Evolutionary conservation across 1,140 invertebrate genomes (phyloP), one percentile per base, ranked within the genome.

Genomic region (Zaprionus taronus): DNA sequence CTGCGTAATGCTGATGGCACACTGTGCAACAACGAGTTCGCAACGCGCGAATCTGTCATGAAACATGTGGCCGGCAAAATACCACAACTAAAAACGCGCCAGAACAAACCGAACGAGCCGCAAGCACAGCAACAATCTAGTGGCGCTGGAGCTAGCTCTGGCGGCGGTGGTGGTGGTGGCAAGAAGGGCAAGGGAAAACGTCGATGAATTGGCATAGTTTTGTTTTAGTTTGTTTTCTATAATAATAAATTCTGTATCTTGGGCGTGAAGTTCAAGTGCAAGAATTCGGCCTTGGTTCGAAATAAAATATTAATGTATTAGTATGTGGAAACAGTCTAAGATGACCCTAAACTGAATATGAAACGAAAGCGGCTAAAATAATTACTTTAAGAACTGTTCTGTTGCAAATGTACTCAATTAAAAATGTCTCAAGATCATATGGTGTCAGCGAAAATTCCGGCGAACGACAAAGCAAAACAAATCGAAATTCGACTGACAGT

Each of bases 1-100:
- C 93, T 99, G 22, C 98, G 96, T 93, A 97, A 98, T 92, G 97
- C 99, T 89, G 97, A 99, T 94, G 98, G 98, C 1, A 94, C 95
- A 26, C 95, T 96, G 7, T 91, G 96, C 4, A 96, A 96, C 91
- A 91, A 95, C 1, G 94, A 97, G 60, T 98, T 97, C 93, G 94
- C 96, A 2, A 95, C 95, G 4, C 95, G 97, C 77, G 95, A 97
- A 81, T 95, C 96, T 61, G 79, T 99, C 1, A 94, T 98, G 93
- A 82, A 95, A 20, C 95, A 97, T 93, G 92, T 98, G 49, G 96
- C 96, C 44, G 95, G 96, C 72, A 97, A 96, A 87, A 99, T 99
- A 91, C 98, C 98, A 1, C 98, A 99, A 93, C 93, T 99, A 55
- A 99, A 99, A 93, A 95, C 96, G 14, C 94, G 97, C 71, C 92